Base-by-base conservation (phyloP, 2,113 vertebrate species). In the Charina bottae region DNA sequence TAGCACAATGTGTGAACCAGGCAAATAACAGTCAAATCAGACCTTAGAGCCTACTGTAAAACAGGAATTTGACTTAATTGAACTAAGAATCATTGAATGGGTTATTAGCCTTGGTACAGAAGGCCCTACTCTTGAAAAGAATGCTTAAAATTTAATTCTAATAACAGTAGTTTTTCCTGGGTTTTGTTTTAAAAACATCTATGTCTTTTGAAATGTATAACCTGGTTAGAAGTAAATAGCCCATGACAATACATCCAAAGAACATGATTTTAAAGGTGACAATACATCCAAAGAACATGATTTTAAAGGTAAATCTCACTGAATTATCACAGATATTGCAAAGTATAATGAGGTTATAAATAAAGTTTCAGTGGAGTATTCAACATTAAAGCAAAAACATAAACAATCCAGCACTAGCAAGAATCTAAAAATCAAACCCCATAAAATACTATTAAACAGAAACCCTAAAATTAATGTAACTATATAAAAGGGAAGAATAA, bases 381-480 rank as follows among this genome's bases (percentile, higher is more conserved):
- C 92, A 94, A 90, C 72, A 95, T 91, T 46, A 53, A 89, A 94
- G 83, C 2, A 15, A 3, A 89, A 90, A 68, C 23, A 93, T 83
- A 68, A 92, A 13, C 93, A 93, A 94, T 86, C n/a, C 68, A 26
- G 56, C 72, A 3, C 6, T 56, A 85, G 26, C 49, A 17, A 68
- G 13, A 88, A 0, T 12, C 78, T 37, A 37, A 21, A 59, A 37
- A 83, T 37, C 46, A 46, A 46, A 92, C 90, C n/a, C 89, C 93
- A 88, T 33, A 92, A 95, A 88, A 0, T 53, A 90, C 0, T n/a
- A 89, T 2, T 83, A 53, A 93, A 56, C 19, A 93, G 83, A 87
- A 92, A 86, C 64, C 89, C 86, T 88, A 89, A 95, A 95, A 91
- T 17, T 26, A 93, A 87, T 58, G 26, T 72, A 93, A 6, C 6